Conservation (phyloP, 2,113 vertebrate species). For the Sarotherodon lohbergeri region DNA sequence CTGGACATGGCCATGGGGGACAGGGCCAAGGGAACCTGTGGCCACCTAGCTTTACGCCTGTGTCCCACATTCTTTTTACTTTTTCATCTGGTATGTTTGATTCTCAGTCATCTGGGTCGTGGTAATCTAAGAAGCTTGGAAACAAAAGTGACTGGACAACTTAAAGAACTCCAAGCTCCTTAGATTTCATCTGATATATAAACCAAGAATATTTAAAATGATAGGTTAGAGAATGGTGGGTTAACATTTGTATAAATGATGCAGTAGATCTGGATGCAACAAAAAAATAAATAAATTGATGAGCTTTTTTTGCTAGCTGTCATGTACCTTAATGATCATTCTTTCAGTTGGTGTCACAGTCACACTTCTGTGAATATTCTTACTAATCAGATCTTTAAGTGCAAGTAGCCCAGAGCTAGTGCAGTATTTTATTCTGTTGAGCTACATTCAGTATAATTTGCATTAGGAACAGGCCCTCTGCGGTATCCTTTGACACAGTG, state of each 20-base stretch:
- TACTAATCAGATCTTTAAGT: not conserved
- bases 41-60: not conserved
- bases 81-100: not conserved
- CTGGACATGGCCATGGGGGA: not conserved
- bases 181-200: not conserved
- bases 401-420: not conserved
- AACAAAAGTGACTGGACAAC: not conserved
- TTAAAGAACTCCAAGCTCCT: not conserved
- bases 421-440: not conserved
- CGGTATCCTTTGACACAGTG: not conserved
- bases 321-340: not conserved
- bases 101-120: not conserved
- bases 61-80: not conserved
- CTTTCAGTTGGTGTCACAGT: not conserved
- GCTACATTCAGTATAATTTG: not conserved
- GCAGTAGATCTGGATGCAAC: not conserved
- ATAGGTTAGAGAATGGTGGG: not conserved
- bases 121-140: not conserved
- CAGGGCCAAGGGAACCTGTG: not conserved
- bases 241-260: not conserved
- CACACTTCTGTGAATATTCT: not conserved
- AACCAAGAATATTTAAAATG: not conserved
- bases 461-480: not conserved
- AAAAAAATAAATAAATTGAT: not conserved
- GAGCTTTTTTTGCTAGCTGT: not conserved